Evolutionary conservation across 2,113 vertebrate species (phyloP).

Genomic region (Marmota monax): DNA sequence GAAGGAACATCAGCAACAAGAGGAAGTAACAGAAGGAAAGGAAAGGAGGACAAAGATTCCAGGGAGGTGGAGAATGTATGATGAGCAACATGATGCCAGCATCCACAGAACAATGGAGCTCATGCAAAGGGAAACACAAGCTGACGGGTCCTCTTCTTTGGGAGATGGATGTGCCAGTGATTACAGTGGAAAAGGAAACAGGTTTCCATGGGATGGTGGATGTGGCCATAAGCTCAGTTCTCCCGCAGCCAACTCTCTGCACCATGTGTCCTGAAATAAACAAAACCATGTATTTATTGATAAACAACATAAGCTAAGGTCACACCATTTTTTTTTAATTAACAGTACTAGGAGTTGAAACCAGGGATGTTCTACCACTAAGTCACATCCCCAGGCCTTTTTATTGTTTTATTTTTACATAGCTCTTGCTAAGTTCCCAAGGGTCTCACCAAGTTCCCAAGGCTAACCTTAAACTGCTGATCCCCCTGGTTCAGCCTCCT

Average conservation of each 20-base stretch:
- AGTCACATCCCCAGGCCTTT: too few species aligned
- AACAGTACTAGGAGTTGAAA: too few species aligned
- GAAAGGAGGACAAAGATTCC: not conserved
- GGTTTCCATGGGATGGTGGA: not conserved
- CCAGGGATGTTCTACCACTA: too few species aligned
- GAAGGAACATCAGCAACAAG: not conserved
- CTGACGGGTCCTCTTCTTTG: not conserved
- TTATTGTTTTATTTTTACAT: too few species aligned
- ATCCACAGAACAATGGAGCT: not conserved
- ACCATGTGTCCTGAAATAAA: not conserved
- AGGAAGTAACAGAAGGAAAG: not conserved
- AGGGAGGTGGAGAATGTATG: not conserved
- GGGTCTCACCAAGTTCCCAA: too few species aligned
- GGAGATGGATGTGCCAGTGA: not conserved
- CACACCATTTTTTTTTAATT: too few species aligned
- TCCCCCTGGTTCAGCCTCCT: too few species aligned
- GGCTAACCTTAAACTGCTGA: too few species aligned
- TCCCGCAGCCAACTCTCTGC: not conserved
- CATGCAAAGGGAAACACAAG: not conserved
- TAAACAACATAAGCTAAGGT: not conserved
- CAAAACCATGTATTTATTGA: not conserved
- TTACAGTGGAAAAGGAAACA: accelerated
- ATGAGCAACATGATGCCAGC: too few species aligned
- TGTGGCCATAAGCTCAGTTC: not conserved
- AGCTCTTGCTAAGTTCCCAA: too few species aligned